Percentiles rank a stretch among this genome's conserved stretches.
Evolutionary conservation across 1,140 invertebrate species (phyloP).

Genomic region (Pachypsylla venusta): DNA sequence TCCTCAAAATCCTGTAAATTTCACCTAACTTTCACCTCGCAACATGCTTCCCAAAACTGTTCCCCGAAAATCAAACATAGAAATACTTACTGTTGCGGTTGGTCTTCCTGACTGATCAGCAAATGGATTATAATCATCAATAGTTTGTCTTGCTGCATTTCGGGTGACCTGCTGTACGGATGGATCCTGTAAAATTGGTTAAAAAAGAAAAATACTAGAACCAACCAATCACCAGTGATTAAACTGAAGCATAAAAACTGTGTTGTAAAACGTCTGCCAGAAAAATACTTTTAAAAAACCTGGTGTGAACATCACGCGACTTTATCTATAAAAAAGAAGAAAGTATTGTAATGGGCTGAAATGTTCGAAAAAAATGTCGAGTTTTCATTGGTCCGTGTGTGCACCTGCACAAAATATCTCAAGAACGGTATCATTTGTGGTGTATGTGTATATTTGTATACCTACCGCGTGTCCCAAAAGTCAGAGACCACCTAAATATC

Average conservation of each 20-base stretch:
- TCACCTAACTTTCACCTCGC: too few species aligned
- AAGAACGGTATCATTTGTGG: too few species aligned
- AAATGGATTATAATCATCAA: constrained; percentile 7
- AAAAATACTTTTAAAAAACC: neutral
- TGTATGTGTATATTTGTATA: too few species aligned
- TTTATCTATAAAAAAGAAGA: too few species aligned
- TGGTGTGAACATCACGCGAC: neutral
- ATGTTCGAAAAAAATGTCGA: too few species aligned
- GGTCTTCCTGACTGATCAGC: neutral
- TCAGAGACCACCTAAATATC: too few species aligned
- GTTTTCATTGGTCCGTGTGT: too few species aligned
- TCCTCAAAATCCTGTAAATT: neutral
- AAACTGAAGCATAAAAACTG: neutral
- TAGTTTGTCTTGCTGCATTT: neutral
- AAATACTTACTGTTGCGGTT: neutral
- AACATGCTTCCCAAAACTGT: too few species aligned
- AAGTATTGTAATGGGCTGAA: too few species aligned
- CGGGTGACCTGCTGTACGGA: neutral
- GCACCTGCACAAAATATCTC: too few species aligned
- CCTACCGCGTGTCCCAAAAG: too few species aligned
- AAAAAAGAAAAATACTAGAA: neutral
- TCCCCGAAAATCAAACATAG: neutral
- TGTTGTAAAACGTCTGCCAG: neutral
- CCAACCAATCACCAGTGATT: neutral
- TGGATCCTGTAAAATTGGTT: neutral